A percentile compares a stretch with the other conserved stretches of the same genome.
These are phyloP conservation scores for Amblyraja radiata DNA, from an alignment of 2,797 vertebrate species.

Conservation along the genomic window DNA sequence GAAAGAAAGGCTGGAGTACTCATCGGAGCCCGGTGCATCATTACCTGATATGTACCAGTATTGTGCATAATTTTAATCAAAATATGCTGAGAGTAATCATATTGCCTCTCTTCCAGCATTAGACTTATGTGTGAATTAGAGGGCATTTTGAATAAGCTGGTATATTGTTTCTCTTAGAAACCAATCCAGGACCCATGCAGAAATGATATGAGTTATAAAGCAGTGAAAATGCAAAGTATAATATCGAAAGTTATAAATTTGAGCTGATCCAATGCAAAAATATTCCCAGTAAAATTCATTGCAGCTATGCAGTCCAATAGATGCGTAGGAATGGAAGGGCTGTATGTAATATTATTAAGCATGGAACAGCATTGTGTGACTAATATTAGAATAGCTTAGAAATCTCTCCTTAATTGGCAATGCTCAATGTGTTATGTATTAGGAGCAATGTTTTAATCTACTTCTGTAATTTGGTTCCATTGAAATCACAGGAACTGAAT, in stretches of 20 bases:
- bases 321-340: background rate
- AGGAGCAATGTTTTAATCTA: too few species aligned
- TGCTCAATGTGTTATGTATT: too few species aligned
- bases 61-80: conserved; percentile 28
- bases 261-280: background rate
- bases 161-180: background rate
- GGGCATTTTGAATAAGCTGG: background rate
- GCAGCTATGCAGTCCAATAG: background rate
- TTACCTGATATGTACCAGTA: background rate
- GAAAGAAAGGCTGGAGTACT: conserved; percentile 3
- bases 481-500: too few species aligned
- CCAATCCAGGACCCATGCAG: background rate
- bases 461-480: too few species aligned
- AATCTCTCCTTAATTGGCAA: too few species aligned
- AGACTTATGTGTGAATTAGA: conserved; percentile 8
- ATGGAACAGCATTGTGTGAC: background rate
- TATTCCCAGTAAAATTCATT: background rate
- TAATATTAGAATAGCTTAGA: background rate
- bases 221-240: background rate
- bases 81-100: background rate
- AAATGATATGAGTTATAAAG: background rate
- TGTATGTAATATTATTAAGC: background rate
- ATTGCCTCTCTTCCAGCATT: background rate
- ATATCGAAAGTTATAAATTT: background rate
- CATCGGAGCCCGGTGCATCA: background rate